Base-by-base conservation (phyloP, 2,888 invertebrate species). In the Tuberolachnus salignus region DNA sequence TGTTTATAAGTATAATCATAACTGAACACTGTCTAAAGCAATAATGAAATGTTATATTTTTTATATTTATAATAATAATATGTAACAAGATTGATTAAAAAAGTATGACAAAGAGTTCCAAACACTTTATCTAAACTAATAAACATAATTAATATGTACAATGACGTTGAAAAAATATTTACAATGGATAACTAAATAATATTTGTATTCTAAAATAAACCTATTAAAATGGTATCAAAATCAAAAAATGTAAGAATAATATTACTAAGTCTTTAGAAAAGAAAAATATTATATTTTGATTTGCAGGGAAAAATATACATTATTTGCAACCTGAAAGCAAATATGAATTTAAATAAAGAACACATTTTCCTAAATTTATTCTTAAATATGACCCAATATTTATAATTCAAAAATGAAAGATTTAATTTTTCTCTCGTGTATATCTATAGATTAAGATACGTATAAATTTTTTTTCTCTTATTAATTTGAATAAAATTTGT, bases 151-250 rank as follows among this genome's bases (percentile, higher is more conserved):
- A 64, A 66, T 75, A 75, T 66, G 23, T 75, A 75, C 74, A 75
- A 55, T 44, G 11, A 64, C 1, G 42, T 64, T 66, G 74, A 55
- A 55, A 26, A 74, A 55, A 55, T 75, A 66, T 75, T 66, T 75
- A 75, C 74, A 75, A 75, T 66, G 44, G 10, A 75, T 49, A 66
- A 66, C 74, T 75, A 66, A 42, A 55, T 26, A 46, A 46, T 55
- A 46, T 55, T 66, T 66, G 44, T 66, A 10, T 64, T 44, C 66
- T 66, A 53, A 55, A 53, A 74, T 55, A 75, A 75, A 66, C 55
- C 64, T 66, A 75, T 66, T 46, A 14, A 66, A 75, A 75, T 66
- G 44, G 66, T 57, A 66, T 55, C 42, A 73, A 73, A 73, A 51
- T 73, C 51, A 63, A 73, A 63, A 71, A 53, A 55, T 23, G 8